Conservation (phyloP, 2,888 invertebrate genomes). For the Apantesis nais region DNA sequence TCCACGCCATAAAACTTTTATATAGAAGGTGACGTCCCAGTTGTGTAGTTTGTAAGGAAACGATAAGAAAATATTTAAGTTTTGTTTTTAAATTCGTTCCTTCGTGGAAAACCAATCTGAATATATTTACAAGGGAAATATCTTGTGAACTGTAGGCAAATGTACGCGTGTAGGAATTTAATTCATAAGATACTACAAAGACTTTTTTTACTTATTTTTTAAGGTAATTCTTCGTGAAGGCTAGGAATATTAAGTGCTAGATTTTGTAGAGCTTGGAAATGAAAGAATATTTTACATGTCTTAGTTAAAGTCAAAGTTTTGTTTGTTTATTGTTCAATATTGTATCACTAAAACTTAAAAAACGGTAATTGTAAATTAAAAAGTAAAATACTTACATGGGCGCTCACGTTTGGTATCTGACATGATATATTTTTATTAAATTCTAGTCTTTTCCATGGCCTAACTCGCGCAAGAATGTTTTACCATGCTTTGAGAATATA, state of each 20-base stretch:
- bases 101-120: constrained; percentile 3
- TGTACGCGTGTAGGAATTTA: neutral
- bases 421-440: too few species aligned
- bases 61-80: constrained; percentile 64
- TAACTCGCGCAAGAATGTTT: too few species aligned
- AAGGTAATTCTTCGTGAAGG: neutral
- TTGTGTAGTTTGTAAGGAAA: constrained; percentile 73
- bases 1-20: constrained; percentile 82
- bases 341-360: too few species aligned
- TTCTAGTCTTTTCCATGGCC: too few species aligned
- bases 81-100: constrained; percentile 11
- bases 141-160: neutral
- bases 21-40: constrained; percentile 73
- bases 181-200: neutral
- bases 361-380: too few species aligned
- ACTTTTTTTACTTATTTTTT: neutral
- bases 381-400: too few species aligned
- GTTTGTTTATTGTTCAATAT: too few species aligned
- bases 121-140: neutral
- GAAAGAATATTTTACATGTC: neutral
- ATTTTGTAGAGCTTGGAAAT: neutral
- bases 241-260: too few species aligned
- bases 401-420: too few species aligned
- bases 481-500: too few species aligned
- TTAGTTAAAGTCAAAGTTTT: too few species aligned